Base-by-base conservation (phyloP, 2,888 invertebrate genomes). In the Drosophila falleni region DNA sequence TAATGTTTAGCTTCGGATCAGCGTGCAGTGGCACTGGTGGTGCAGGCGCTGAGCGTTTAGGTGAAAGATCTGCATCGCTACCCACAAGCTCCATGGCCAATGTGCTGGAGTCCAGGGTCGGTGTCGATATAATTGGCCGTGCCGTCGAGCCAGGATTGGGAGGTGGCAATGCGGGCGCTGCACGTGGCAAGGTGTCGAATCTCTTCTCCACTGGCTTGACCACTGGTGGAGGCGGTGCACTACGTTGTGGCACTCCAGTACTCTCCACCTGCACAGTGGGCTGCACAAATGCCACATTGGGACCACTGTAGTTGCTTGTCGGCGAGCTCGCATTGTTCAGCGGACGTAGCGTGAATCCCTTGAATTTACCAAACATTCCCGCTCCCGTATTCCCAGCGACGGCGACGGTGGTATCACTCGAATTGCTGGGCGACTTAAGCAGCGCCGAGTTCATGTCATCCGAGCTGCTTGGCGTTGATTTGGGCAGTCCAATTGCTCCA, bases 301-400 rank as follows among this genome's bases (percentile, higher is more conserved):
- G 90, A 3, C 89, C 92, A 55, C 79, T 91, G 44, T 89, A 89
- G 60, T 90, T 90, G 63, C 87, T 87, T 5, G 85, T 76, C 9
- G 91, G 90, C 42, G 91, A 87, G 35, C 89, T 89, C 41, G 78
- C 61, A 66, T 90, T 90, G 62, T 91, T 91, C 31, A 93, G 78
- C 0, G 93, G 93, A 13, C 92, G 91, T 47, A 97, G 94, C 0
- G 96, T 95, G 92, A 97, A 97, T 0, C 97, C 97, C 92, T 96
- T 97, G 93, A 97, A 97, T 87, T 97, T 96, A 0, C 97, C 97
- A 91, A 97, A 97, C 93, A 97, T 95, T 86, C 95, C 95, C 68
- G 93, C 93, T 81, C 93, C 93, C 79, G 92, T 13, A 16, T 42
- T 58, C 4, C 62, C 82, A 50, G 93, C 93, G 3, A 93, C 86